phyloP scores from a whole-genome alignment of 2,888 invertebrate genomes.

The Agriotes lineatus region DNA sequence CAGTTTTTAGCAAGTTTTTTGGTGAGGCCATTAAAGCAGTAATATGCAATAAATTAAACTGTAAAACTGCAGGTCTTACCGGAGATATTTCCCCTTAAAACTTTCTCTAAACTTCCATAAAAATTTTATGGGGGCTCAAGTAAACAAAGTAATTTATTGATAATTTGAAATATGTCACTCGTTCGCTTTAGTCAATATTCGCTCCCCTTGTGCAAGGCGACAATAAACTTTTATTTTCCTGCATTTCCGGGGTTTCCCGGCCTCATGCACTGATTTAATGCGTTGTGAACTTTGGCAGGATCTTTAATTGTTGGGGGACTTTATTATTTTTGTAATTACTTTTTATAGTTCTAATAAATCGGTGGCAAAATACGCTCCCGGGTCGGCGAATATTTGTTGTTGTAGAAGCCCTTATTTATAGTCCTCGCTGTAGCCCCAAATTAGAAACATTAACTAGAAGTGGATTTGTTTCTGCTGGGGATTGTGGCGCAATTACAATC shows the following conservation, averaged over 20 bases:
- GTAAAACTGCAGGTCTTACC: background rate
- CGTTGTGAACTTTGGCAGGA: background rate
- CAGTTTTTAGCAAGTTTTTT: background rate
- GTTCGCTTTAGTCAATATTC: background rate
- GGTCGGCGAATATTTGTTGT: too few relatives aligned
- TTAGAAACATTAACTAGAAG: too few relatives aligned
- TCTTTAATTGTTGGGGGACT: background rate
- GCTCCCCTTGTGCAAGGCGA: background rate
- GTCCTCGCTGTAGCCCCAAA: too few relatives aligned
- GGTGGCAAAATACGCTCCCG: too few relatives aligned
- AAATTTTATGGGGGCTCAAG: constrained; percentile 17
- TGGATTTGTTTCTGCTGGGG: too few relatives aligned
- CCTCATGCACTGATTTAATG: background rate
- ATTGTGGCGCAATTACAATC: too few relatives aligned
- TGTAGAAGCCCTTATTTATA: too few relatives aligned
- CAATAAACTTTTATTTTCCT: constrained; percentile 12
- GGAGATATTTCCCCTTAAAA: background rate
- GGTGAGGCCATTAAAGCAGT: constrained; percentile 1
- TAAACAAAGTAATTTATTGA: constrained; percentile 23
- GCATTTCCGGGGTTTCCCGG: background rate
- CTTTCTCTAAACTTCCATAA: constrained; percentile 25
- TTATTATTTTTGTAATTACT: background rate
- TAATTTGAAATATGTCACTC: constrained; percentile 8
- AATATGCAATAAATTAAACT: constrained; percentile 21
- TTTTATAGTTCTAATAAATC: background rate